Evolutionary conservation across 2,888 invertebrate genomes (phyloP).

Genomic region (Temnothorax ravouxi): DNA sequence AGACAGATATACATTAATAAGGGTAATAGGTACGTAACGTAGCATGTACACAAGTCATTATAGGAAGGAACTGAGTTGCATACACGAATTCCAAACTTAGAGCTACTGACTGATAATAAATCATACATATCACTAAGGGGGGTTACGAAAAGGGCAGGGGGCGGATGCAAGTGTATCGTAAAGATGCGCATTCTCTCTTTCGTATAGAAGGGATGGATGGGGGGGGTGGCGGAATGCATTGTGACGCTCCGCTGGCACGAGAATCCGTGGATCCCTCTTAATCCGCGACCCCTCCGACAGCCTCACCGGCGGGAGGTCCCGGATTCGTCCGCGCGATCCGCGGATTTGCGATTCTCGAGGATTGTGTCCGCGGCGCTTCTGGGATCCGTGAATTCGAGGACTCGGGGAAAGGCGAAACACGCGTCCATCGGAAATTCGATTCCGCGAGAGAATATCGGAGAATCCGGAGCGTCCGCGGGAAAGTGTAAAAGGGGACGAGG

Average conservation of each 20-base stretch:
- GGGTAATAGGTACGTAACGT: constrained; percentile 58
- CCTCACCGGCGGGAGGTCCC: no score
- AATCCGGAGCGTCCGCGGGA: background rate
- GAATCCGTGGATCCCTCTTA: constrained; percentile 1
- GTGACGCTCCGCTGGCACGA: background rate
- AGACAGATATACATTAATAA: constrained; percentile 83
- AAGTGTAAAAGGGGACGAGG: no score
- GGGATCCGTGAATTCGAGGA: constrained; percentile 13
- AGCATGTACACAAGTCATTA: constrained; percentile 85
- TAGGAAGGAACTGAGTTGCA: constrained; percentile 82
- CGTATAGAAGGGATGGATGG: background rate
- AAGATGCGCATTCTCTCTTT: constrained; percentile 68
- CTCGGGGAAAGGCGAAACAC: background rate
- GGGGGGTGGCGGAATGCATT: background rate
- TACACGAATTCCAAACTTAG: constrained; percentile 83
- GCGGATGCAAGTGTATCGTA: constrained; percentile 74
- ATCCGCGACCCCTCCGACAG: background rate
- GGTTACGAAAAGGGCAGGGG: constrained; percentile 68
- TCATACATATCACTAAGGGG: constrained; percentile 84
- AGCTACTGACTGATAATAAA: constrained; percentile 80
- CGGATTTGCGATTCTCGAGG: background rate
- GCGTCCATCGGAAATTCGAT: constrained; percentile 8
- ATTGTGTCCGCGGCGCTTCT: background rate
- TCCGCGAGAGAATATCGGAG: constrained; percentile 13
- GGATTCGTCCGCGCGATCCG: background rate